These are phyloP conservation scores for Musca vetustissima DNA, from an alignment of 1,140 invertebrate species.

Conservation along the genomic window DNA sequence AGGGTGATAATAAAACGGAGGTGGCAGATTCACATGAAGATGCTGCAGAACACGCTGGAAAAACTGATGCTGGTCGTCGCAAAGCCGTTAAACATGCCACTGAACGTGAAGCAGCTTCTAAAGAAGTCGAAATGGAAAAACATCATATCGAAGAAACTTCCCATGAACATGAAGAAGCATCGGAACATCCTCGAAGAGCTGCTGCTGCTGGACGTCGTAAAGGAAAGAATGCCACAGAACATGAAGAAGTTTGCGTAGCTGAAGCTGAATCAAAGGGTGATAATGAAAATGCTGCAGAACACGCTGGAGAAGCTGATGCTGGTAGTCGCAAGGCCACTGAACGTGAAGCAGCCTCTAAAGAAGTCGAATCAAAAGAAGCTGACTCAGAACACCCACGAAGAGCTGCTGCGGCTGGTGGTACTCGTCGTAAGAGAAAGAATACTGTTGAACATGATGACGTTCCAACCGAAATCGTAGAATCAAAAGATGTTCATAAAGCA, in stretches of 20 bases:
- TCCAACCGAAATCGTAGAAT: not conserved
- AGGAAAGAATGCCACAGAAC: not conserved
- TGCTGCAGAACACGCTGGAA: not conserved
- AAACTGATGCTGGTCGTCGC: not conserved
- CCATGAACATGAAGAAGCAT: not conserved
- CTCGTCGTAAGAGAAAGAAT: not conserved
- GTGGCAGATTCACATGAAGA: not conserved
- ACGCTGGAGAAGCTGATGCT: not conserved
- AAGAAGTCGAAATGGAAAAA: not conserved
- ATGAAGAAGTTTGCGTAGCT: not conserved
- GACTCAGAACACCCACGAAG: not conserved
- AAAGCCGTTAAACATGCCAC: not conserved
- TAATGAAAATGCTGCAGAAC: not conserved
- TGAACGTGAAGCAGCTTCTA: not conserved
- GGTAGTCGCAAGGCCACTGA: not conserved
- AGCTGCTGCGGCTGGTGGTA: not conserved
- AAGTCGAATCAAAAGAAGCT: not conserved
- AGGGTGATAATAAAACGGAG: not conserved
- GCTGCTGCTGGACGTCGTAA: not conserved
- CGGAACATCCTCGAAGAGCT: not conserved
- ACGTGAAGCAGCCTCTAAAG: not conserved
- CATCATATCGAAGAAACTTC: not conserved
- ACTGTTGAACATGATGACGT: not conserved
- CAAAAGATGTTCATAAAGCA: not conserved
- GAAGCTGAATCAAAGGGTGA: conserved; percentile 13